Evolutionary conservation across 2,113 vertebrate genomes (phyloP).

Genomic region (Trinectes maculatus): DNA sequence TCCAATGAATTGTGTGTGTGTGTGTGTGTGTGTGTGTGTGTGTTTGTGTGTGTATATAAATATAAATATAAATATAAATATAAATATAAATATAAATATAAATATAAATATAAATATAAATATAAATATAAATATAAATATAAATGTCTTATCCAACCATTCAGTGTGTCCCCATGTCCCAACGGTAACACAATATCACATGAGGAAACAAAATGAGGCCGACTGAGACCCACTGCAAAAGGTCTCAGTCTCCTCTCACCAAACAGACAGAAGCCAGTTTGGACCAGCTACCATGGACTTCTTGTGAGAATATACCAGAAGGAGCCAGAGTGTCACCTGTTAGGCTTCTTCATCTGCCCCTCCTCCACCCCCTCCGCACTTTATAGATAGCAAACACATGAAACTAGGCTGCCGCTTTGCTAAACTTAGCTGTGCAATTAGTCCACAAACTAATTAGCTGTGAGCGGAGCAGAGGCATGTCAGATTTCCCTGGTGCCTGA

Average conservation of each 20-base stretch:
- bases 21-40: too few relatives aligned
- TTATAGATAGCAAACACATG: constrained; percentile 65
- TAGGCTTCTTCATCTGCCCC: constrained; percentile 31
- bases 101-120: too few relatives aligned
- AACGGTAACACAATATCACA: not conserved
- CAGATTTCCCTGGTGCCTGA: constrained; percentile 71
- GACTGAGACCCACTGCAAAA: constrained; percentile 4
- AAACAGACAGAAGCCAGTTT: too few relatives aligned
- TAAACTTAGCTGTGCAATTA: constrained; percentile 85
- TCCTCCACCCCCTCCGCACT: constrained; percentile 32
- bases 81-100: too few relatives aligned
- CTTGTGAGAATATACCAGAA: constrained; percentile 53
- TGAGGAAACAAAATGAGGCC: too few relatives aligned
- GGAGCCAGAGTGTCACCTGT: constrained; percentile 37
- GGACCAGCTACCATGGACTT: not conserved
- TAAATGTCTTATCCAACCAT: too few relatives aligned
- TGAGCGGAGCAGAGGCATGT: constrained; percentile 65
- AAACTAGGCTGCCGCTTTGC: constrained; percentile 73
- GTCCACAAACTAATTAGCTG: constrained; percentile 81
- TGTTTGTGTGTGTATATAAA: too few relatives aligned
- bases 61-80: too few relatives aligned
- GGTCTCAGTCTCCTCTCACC: not conserved
- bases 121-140: too few relatives aligned
- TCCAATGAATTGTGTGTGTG: not conserved
- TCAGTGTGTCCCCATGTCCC: not conserved